Evolutionary conservation across 2,113 vertebrate species (phyloP), one percentile per base, ranked within the genome.

Genomic region (Upupa epops): DNA sequence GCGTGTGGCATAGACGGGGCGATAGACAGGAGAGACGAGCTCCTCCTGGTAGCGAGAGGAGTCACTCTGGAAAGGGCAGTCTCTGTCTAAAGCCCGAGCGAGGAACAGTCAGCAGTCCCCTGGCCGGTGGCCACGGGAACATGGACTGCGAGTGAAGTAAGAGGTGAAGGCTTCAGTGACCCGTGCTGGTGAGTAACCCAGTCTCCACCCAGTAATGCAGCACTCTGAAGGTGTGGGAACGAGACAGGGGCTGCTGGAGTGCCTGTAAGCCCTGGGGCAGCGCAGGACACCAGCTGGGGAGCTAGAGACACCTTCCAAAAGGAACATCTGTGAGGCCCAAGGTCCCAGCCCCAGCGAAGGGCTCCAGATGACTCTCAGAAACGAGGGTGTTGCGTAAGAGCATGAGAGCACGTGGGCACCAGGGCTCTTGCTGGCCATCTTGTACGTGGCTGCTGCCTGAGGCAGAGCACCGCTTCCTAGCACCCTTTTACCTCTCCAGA

Each of bases 281-380:
- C 26, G 37, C 73, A 72, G 76, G 86, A 64, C 56, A 93, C 36
- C 66, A 70, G 74, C 82, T 92, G 92, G 88, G 83, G 96, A 95
- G 94, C 69, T 46, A 92, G 88, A 34, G 93, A 20, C 36, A 81
- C 63, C 81, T 94, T 96, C 95, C 83, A 94, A 92, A 90, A 94
- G 89, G 90, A 93, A 89, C 86, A 93, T 60, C 70, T 90, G 83
- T 94, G 86, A 69, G 63, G 86, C 74, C 66, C 71, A 51, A 46
- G 40, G 66, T 93, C 73, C 36, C 14, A 1, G 80, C 83, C 86
- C 51, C 63, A 56, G 81, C 83, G 90, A 83, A 86, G 45, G 48
- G 82, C 92, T 96, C 95, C 92, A 89, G 74, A 95, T 87, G 88
- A 93, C 74, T 95, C 90, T 90, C 63, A 63, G 54, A 93, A 96